Evolutionary conservation across 2,888 invertebrate genomes (phyloP), one percentile per base, ranked within the genome.

Genomic region (Cyclophora albipunctata): DNA sequence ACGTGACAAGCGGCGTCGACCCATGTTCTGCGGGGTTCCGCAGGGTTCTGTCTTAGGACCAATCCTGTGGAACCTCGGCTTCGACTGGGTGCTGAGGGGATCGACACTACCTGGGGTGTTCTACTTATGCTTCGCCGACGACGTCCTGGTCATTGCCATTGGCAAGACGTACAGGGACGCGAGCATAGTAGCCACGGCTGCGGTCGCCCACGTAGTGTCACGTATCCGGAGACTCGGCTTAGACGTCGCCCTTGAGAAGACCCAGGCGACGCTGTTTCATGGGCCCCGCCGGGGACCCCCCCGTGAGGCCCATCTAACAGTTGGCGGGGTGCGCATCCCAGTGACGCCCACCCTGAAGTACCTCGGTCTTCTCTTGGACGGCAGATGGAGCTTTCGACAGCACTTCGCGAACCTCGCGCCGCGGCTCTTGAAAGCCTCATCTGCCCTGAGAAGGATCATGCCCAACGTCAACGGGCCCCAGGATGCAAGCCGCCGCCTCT

Each of bases 11-110:
- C 20, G 20, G 20, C 20, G 20, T 20, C 20, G 20, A 20, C 20
- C 20, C 20, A 20, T 40, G 42, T 34, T 20, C 4, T 46, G 42
- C 5, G 45, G 58, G 37, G 53, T 54, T 54, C 53, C 53, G 51
- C 55, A 49, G 56, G 56, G 59, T 5, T 59, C 59, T 6, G 54
- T 62, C 3, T 42, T 60, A 4, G 58, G 54, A 0, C 56, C 56
- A 3, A 50, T 58, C n/a, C 48, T 58, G 50, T 62, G 56, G 54
- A 56, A 60, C 50, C 6, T 60, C n/a, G 55, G 52, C 0, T 60
- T 52, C 34, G 51, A 58, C 20, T 46, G 43, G 44, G 54, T 37
- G 34, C 37, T 45, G 45, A 35, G 45, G 20, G 40, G 48, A 4
- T 3, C 33, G 4, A 7, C 33, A 20, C 43, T 33, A 5, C 43